Evolutionary conservation across 2,888 invertebrate genomes (phyloP).

Genomic region (Neoaliturus tenellus): DNA sequence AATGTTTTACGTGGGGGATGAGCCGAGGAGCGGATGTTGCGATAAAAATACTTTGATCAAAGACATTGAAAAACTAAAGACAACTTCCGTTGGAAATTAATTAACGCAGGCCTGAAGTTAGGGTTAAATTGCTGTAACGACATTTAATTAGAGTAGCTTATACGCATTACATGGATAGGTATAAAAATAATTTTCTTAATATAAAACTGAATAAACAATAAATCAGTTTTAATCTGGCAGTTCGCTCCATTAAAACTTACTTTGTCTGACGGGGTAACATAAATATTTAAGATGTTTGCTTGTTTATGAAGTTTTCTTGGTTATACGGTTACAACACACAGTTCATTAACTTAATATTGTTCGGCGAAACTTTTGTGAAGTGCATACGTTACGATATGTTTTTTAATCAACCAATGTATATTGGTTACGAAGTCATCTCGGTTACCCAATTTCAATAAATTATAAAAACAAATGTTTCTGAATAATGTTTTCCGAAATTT

Average conservation of each 20-base stretch:
- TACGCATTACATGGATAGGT: too few relatives aligned
- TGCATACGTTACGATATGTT: too few relatives aligned
- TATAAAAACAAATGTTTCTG: background rate
- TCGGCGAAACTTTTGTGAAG: too few relatives aligned
- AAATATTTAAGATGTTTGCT: background rate
- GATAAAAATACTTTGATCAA: background rate
- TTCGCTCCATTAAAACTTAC: constrained; percentile 18
- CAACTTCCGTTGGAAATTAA: background rate
- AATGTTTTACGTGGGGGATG: background rate
- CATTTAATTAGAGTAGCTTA: background rate
- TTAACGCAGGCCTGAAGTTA: background rate
- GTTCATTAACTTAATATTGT: too few relatives aligned
- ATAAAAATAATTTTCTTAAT: too few relatives aligned
- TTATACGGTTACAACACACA: background rate
- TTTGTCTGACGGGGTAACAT: background rate
- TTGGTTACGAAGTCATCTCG: too few relatives aligned
- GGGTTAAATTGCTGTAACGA: background rate
- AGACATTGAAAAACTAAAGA: background rate
- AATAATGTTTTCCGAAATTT: background rate
- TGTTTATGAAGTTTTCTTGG: background rate
- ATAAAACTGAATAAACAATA: background rate
- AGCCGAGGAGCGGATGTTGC: background rate
- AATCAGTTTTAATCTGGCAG: background rate
- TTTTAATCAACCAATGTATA: too few relatives aligned
- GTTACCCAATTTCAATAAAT: too few relatives aligned